A percentile compares a stretch with the other conserved stretches of the same genome.
Evolutionary conservation across 2,888 invertebrate genomes (phyloP).

Genomic region (Halictus quadricinctus): DNA sequence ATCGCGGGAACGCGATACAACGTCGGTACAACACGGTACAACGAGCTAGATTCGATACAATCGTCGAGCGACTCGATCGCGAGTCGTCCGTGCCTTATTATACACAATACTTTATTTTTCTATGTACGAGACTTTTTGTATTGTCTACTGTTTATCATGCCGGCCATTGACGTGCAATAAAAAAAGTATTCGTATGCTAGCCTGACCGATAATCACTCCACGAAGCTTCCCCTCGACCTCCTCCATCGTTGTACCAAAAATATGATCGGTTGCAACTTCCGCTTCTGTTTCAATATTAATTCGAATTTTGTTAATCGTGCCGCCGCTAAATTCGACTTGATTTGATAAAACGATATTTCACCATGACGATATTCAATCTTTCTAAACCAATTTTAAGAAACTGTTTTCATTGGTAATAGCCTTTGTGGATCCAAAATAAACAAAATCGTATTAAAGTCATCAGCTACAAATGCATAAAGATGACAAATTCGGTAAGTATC

Average conservation of each 20-base stretch:
- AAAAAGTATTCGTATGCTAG: conserved; percentile 39
- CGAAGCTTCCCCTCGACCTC: neutral
- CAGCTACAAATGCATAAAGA: neutral
- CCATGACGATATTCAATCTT: too few species aligned
- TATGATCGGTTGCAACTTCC: too few species aligned
- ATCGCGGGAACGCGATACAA: neutral
- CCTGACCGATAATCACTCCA: neutral
- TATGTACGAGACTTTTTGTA: conserved; percentile 40
- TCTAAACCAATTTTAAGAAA: too few species aligned
- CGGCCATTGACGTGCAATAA: conserved; percentile 43
- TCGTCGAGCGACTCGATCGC: conserved; percentile 12
- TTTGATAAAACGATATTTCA: too few species aligned
- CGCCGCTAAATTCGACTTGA: too few species aligned
- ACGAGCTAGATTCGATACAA: neutral
- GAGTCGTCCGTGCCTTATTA: conserved; percentile 20
- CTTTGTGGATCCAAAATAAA: too few species aligned
- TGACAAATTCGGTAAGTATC: too few species aligned
- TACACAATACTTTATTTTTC: conserved; percentile 40
- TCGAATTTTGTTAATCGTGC: too few species aligned
- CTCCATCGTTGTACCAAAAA: too few species aligned
- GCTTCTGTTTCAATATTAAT: too few species aligned
- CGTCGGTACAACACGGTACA: neutral
- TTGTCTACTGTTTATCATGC: conserved; percentile 32
- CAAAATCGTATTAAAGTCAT: too few species aligned
- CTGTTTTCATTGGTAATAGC: too few species aligned